Evolutionary conservation across 2,888 invertebrate genomes (phyloP).

Genomic region (Dryomyza anilis): DNA sequence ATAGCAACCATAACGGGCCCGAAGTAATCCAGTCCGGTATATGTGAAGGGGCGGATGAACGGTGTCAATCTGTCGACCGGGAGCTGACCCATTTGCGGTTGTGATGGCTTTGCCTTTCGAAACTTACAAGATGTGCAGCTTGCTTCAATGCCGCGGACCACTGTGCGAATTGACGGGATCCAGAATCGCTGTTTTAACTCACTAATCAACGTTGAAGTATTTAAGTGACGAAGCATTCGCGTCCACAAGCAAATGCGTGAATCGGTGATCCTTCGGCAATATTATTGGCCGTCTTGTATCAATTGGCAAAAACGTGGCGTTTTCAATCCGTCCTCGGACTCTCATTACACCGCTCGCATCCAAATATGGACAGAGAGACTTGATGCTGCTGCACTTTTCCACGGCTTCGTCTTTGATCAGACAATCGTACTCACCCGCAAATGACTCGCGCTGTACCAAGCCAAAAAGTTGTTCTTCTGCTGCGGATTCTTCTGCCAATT

Average conservation of each 20-base stretch:
- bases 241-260: constrained; percentile 3
- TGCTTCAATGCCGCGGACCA: background rate
- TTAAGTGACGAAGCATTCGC: constrained; percentile 16
- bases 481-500: background rate
- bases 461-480: background rate
- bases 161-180: constrained; percentile 22
- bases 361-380: background rate
- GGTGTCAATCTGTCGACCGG: constrained; percentile 22
- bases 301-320: background rate
- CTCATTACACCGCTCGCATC: background rate
- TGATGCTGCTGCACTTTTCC: background rate
- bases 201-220: constrained; percentile 13
- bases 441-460: background rate
- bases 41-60: constrained; percentile 28
- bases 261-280: background rate
- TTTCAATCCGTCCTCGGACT: background rate
- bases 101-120: constrained; percentile 3
- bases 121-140: constrained; percentile 23
- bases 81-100: constrained; percentile 33
- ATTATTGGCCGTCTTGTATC: background rate
- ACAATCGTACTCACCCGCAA: background rate
- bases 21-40: constrained; percentile 33
- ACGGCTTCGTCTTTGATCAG: background rate
- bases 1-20: constrained; percentile 27
- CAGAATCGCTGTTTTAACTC: constrained; percentile 25